Conservation (phyloP, 2,888 invertebrate species). For the Cosmorhoe ocellata region DNA sequence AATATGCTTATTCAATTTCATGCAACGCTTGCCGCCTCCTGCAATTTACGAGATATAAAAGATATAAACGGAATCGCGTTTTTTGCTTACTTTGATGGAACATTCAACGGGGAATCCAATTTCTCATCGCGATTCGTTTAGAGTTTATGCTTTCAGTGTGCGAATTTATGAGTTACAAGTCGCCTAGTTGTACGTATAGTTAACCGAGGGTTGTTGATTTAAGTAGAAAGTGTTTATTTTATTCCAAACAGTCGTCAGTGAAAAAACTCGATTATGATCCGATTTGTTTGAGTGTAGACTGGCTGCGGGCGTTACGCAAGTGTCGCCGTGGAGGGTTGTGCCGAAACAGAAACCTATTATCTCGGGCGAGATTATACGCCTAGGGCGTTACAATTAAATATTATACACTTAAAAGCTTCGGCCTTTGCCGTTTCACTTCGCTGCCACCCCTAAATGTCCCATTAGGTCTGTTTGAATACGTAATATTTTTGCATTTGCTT, state of each 20-base stretch:
- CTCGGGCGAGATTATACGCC: conserved; percentile 83
- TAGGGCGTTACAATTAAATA: conserved; percentile 83
- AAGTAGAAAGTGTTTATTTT: conserved; percentile 36
- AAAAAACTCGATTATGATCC: conserved; percentile 77
- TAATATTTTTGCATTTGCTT: conserved; percentile 83
- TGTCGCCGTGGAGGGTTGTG: conserved; percentile 79
- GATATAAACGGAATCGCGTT: conserved; percentile 83
- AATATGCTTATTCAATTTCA: conserved; percentile 84
- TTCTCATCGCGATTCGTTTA: conserved; percentile 72
- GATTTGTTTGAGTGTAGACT: conserved; percentile 77
- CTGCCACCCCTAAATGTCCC: conserved; percentile 83
- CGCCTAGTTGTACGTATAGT: conserved; percentile 30
- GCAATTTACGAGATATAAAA: conserved; percentile 83
- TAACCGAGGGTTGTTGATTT: conserved; percentile 20
- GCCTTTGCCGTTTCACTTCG: conserved; percentile 82
- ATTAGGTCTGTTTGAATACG: conserved; percentile 83
- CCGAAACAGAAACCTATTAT: conserved; percentile 83
- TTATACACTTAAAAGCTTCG: conserved; percentile 83
- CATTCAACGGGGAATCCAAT: conserved; percentile 80
- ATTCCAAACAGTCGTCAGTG: conserved; percentile 59
- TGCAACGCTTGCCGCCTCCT: conserved; percentile 83
- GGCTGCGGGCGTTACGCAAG: conserved; percentile 72
- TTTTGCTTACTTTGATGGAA: conserved; percentile 82
- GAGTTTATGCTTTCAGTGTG: conserved; percentile 65
- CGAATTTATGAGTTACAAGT: conserved; percentile 54